Base-by-base conservation (phyloP, 2,113 vertebrate genomes). In the Brachyhypopomus gauderio region DNA sequence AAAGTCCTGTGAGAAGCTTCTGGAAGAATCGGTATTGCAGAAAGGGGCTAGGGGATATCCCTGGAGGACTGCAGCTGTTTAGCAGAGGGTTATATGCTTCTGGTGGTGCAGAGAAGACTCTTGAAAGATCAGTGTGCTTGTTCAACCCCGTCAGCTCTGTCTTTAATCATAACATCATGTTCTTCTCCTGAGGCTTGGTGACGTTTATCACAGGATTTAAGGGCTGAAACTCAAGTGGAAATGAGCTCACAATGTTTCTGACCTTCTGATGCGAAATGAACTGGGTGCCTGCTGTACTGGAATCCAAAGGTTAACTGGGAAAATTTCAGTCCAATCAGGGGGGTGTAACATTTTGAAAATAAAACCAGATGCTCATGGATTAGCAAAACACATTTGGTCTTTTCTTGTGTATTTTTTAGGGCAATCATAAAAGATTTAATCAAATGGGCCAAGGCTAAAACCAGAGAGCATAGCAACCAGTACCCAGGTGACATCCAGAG, bases 91-190 rank as follows among this genome's bases (percentile, higher is more conserved):
- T 66, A 58, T 67, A 45, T 25, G 16, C 34, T 48, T 48, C 55
- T 22, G 34, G 16, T 27, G 22, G 56, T 38, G 8, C 5, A 19
- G 19, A 38, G 5, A 5, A 8, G 20, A 9, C 30, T 66, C 59
- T 14, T 23, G 34, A 66, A 36, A 64, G 41, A 30, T 25, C 36
- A 52, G 23, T 80, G 30, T 66, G 41, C 38, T 64, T 74, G 20
- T 27, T 66, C 74, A 67, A 81, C 60, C 71, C 60, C 30, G 9
- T n/a, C 66, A 41, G 55, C 72, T 74, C 34, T 58, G 52, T 75
- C 72, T 59, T 75, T 75, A 70, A 70, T 70, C 66, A 76, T 38
- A 63, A 19, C 52, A 66, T 66, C 62, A 67, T 30, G 67, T 64
- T 5, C 48, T 38, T 19, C 41, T 64, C 41, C 27, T 23, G 22